Evolutionary conservation across 2,888 invertebrate species (phyloP).

Genomic region (Dolichopus griseipennis): DNA sequence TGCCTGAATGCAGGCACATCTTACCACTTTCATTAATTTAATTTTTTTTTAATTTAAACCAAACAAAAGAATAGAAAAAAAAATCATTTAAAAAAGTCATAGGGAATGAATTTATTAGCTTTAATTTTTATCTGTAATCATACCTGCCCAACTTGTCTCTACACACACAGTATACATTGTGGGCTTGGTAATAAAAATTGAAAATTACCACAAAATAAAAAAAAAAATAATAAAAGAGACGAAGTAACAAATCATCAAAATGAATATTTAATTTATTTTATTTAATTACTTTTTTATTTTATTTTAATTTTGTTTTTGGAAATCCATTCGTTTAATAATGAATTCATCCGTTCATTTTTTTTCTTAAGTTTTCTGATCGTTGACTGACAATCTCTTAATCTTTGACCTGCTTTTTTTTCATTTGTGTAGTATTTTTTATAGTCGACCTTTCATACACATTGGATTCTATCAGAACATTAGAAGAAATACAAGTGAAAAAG

Average conservation of each 20-base stretch:
- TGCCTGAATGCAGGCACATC: no score
- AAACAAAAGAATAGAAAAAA: no score
- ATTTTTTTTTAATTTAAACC: no score
- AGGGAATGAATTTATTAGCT: no score
- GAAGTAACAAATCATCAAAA: neutral
- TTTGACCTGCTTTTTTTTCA: neutral
- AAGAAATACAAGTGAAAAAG: neutral
- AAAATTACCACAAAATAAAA: neutral
- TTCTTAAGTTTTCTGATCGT: neutral
- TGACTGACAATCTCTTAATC: constrained; percentile 4
- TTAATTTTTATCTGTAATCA: no score
- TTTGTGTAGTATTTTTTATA: neutral
- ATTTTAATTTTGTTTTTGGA: neutral
- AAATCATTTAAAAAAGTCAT: no score
- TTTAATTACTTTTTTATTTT: neutral
- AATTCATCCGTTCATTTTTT: neutral
- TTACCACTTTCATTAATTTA: no score
- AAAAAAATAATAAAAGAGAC: neutral
- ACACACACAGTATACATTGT: no score
- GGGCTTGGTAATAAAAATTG: no score
- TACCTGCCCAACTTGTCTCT: no score
- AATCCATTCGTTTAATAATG: neutral
- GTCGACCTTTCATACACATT: neutral
- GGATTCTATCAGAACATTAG: neutral
- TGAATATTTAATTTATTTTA: constrained; percentile 6